These are phyloP conservation scores for Brachionus rubens DNA, from an alignment of 1,140 invertebrate genomes.

Conservation along the genomic window DNA sequence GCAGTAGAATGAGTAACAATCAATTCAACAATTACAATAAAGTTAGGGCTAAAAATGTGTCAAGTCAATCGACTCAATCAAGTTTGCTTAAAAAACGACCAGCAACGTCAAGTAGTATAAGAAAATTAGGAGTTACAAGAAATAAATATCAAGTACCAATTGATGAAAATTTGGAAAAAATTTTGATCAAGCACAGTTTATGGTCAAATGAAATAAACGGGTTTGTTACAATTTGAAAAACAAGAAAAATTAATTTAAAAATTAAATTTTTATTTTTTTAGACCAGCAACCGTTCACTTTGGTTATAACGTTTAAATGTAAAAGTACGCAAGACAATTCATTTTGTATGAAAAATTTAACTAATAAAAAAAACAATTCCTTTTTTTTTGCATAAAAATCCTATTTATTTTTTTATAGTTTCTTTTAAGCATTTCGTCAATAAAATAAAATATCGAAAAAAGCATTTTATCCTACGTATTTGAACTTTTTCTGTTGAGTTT, in stretches of 20 bases:
- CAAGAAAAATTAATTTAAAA: not conserved
- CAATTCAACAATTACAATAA: not conserved
- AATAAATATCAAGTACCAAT: constrained; percentile 35
- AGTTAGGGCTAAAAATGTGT: not conserved
- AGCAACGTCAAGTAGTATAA: not conserved
- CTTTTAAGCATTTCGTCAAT: no score
- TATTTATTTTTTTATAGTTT: no score
- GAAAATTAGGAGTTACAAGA: constrained; percentile 35
- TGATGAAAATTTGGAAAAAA: constrained; percentile 45
- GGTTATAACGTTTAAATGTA: constrained; percentile 45
- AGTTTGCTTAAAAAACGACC: constrained; percentile 6
- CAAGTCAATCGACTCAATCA: not conserved
- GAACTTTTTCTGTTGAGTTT: no score
- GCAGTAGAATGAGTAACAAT: not conserved
- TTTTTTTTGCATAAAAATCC: no score
- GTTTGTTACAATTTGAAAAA: not conserved
- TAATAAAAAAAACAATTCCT: no score
- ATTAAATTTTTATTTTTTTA: not conserved
- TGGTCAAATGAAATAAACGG: constrained; percentile 40
- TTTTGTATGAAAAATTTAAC: no score
- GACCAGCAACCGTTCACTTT: constrained; percentile 44
- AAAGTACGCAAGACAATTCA: no score
- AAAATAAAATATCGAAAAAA: no score
- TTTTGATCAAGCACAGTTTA: constrained; percentile 19
- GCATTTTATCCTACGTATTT: no score